A percentile compares a stretch with the other conserved stretches of the same genome.
phyloP scores from a whole-genome alignment of 2,888 invertebrate species.

The Pachydiplax longipennis region DNA sequence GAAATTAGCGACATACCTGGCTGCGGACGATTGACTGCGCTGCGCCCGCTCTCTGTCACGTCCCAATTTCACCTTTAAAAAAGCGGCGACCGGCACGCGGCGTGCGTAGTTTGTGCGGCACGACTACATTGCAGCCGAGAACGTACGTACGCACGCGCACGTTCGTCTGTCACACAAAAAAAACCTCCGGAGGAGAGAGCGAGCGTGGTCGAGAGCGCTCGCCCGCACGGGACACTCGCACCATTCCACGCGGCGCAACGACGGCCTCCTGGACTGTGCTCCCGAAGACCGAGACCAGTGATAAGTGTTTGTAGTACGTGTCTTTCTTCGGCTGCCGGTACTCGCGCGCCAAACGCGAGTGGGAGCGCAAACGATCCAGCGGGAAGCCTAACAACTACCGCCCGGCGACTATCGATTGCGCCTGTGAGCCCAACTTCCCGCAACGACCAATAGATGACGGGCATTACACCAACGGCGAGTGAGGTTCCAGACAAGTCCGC shows the following conservation, averaged over 20 bases:
- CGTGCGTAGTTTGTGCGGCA: constrained; percentile 27
- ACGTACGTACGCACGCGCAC: constrained; percentile 39
- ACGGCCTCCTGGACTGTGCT: neutral
- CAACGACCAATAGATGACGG: constrained; percentile 42
- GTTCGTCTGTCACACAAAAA: constrained; percentile 36
- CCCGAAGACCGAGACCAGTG: neutral
- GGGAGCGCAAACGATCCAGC: constrained; percentile 2
- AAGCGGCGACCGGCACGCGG: constrained; percentile 22
- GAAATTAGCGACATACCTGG: constrained; percentile 1
- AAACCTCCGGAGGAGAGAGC: constrained; percentile 3
- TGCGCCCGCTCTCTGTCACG: neutral
- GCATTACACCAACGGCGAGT: constrained; percentile 2
- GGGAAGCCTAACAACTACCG: constrained; percentile 26
- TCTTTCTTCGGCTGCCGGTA: constrained; percentile 16
- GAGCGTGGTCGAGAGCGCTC: neutral
- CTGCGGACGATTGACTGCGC: neutral
- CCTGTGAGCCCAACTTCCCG: constrained; percentile 43
- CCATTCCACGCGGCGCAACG: neutral
- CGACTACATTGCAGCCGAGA: constrained; percentile 29
- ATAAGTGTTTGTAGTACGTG: neutral
- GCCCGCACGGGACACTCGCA: neutral
- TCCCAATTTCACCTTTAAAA: neutral
- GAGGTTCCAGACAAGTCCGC: neutral
- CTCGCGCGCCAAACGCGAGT: constrained; percentile 8
- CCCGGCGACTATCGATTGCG: constrained; percentile 43